Base-by-base conservation (phyloP, 30 jellyfish, hydroid and myxozoan genomes). In the Aurelia sp. region DNA sequence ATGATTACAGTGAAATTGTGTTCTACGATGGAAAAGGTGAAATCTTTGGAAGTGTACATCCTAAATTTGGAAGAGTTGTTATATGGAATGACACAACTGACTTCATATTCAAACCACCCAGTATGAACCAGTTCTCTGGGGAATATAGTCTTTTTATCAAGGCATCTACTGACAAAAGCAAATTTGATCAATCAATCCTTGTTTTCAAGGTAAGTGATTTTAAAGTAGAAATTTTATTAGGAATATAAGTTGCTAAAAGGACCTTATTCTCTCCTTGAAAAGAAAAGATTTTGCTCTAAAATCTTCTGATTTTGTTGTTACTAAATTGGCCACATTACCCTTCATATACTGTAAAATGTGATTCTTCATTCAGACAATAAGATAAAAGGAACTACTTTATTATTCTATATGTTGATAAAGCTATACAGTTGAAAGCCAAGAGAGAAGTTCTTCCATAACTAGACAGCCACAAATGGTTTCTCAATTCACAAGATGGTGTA, bases 1-100 rank as follows among this genome's bases (percentile, higher is more conserved):
- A 90, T 63, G 91, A 65, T 53, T 90, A 90, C 97, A 81, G 97
- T 63, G 94, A 90, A 67, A 62, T 78, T 50, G 78, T 82, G 17
- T 82, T 81, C 57, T 90, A 80, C 50, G 78, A 82, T 58, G 88
- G 64, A 53, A 75, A 90, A 5, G 94, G 83, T 8, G 93, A 81
- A 33, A 82, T 90, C 50, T 27, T 81, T 67, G 90, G 86, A 15
- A 50, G 90, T 4, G 84, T 90, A 2, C 72, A 62, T 68, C 97
- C 92, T 11, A 74, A 70, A 48, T 76, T 40, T 64, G 84, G 81
- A 48, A 67, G 94, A 55, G 73, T 69, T 10, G 89, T 90, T 60
- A 82, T 70, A 19, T 90, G 93, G 94, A 81, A 76, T 66, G 97
- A 88, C 27, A 64, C 91, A 33, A 77, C 79, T 35, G 86, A 74